Evolutionary conservation across 1,140 invertebrate species (phyloP).

Genomic region (Papilio helenus): DNA sequence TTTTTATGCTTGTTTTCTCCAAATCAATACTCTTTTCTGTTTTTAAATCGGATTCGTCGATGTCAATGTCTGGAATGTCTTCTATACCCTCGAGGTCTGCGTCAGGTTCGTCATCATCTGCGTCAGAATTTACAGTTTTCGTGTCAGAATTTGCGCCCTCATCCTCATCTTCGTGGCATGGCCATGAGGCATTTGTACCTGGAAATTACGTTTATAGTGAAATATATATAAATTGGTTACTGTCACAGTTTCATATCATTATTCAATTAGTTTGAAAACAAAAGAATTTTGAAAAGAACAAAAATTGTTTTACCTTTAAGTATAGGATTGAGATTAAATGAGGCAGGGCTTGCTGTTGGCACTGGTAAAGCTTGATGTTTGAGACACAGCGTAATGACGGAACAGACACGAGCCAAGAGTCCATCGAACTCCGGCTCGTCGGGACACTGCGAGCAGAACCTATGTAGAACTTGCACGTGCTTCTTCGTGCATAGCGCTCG

Average conservation of each 20-base stretch:
- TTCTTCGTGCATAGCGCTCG: constrained; percentile 85
- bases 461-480: constrained; percentile 85
- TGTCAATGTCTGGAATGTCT: constrained; percentile 67
- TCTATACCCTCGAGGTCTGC: constrained; percentile 65
- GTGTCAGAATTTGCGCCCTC: constrained; percentile 72
- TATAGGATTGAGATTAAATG: constrained; percentile 79
- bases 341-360: constrained; percentile 81
- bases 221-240: too few species aligned
- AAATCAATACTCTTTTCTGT: constrained; percentile 55
- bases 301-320: constrained; percentile 63
- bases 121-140: constrained; percentile 73
- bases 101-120: constrained; percentile 74
- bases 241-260: too few species aligned
- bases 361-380: constrained; percentile 86
- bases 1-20: constrained; percentile 59
- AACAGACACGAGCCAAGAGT: constrained; percentile 84
- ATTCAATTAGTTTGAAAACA: too few species aligned
- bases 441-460: constrained; percentile 86
- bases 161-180: constrained; percentile 76
- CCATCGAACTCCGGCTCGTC: constrained; percentile 86
- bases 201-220: constrained; percentile 38
- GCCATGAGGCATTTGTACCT: constrained; percentile 75
- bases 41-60: constrained; percentile 67
- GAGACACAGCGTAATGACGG: constrained; percentile 86
- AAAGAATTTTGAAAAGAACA: constrained; percentile 17